A percentile compares a stretch with the other conserved stretches of the same genome.
These are phyloP conservation scores for Xiphorhynchus elegans DNA, from an alignment of 2,113 vertebrate species.

Conservation along the genomic window DNA sequence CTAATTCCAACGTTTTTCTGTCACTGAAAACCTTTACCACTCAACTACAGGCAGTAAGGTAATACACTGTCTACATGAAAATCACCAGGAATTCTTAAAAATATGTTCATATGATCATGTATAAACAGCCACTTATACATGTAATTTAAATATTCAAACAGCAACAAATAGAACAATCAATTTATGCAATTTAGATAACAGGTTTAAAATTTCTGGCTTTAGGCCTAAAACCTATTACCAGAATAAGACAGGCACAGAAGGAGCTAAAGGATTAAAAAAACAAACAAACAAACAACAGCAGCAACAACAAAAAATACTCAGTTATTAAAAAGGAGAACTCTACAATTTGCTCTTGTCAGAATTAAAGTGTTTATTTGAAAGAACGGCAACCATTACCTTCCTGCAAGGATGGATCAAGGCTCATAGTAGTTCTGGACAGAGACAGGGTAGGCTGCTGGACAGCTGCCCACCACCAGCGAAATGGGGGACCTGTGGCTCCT, in stretches of 20 bases:
- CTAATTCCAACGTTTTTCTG: background rate
- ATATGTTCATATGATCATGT: background rate
- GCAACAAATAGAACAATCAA: background rate
- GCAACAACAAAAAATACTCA: too few species aligned
- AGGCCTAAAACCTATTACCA: background rate
- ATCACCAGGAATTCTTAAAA: background rate
- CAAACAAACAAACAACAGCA: background rate
- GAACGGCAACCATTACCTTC: background rate
- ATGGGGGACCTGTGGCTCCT: rapidly evolving
- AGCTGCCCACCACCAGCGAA: background rate
- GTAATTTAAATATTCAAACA: background rate
- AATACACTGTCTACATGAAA: background rate
- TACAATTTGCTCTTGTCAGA: background rate
- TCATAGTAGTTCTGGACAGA: background rate
- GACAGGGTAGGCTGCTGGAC: background rate
- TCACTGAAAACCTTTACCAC: background rate
- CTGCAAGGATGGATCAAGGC: background rate
- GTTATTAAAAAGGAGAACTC: rapidly evolving
- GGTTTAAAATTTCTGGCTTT: background rate
- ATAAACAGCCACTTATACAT: background rate
- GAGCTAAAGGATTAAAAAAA: background rate
- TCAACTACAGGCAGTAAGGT: background rate
- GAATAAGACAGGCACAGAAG: background rate
- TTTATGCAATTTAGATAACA: background rate
- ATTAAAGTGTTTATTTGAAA: background rate